phyloP scores from a whole-genome alignment of 1,140 invertebrate genomes.

The Telenomus remus region DNA sequence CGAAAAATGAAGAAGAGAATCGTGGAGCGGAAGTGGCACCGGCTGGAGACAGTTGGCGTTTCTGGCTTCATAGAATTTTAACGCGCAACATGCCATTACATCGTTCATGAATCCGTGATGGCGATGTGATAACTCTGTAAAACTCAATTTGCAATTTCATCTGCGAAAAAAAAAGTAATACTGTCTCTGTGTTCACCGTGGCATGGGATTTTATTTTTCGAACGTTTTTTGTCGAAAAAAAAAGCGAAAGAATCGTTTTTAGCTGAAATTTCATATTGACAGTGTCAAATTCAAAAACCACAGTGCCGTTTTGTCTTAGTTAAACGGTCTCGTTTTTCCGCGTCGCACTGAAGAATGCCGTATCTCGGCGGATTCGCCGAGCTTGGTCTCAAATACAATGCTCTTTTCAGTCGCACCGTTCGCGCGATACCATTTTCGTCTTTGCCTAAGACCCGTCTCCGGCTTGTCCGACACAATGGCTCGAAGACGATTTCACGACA shows the following conservation, averaged over 20 bases:
- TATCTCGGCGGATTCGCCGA: conserved; percentile 39
- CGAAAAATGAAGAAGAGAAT: conserved; percentile 36
- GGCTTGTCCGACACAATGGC: conserved; percentile 56
- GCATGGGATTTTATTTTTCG: neutral
- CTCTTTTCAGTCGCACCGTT: conserved; percentile 51
- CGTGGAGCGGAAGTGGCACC: conserved; percentile 29
- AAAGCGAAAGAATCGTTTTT: no score
- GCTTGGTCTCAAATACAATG: conserved; percentile 47
- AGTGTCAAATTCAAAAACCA: no score
- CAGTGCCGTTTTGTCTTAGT: conserved; percentile 37
- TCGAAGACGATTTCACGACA: conserved; percentile 47
- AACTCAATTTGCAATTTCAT: no score
- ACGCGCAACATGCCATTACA: conserved; percentile 50
- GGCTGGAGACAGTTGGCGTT: conserved; percentile 39
- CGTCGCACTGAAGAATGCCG: conserved; percentile 53
- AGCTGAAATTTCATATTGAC: no score
- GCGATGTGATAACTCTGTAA: conserved; percentile 9
- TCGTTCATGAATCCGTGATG: conserved; percentile 55
- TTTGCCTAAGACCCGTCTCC: conserved; percentile 48
- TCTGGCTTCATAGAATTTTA: conserved; percentile 49
- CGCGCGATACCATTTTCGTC: conserved; percentile 40
- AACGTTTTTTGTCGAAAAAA: no score
- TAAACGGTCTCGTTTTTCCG: conserved; percentile 28
- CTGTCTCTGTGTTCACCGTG: neutral
- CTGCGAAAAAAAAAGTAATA: no score